A percentile compares a stretch with the other conserved stretches of the same genome.
These are phyloP conservation scores for Mesorhabditis belari DNA, from an alignment of 2,888 invertebrate genomes.

Conservation along the genomic window DNA sequence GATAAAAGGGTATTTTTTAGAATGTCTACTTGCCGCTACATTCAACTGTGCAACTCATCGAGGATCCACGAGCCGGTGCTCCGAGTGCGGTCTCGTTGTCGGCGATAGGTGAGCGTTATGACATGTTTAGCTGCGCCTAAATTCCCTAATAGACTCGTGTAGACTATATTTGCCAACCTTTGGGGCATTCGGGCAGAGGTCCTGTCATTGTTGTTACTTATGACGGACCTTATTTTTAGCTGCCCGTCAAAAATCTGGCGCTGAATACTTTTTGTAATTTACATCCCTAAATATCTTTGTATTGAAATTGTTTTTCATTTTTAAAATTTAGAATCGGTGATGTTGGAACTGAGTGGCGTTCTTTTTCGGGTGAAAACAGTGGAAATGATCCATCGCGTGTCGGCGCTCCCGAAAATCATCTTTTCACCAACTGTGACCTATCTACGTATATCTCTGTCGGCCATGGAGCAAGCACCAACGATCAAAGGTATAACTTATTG, in stretches of 20 bases:
- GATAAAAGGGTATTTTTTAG: no score
- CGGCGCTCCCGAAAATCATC: constrained; percentile 93
- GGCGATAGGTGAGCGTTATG: constrained; percentile 68
- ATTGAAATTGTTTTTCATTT: neutral
- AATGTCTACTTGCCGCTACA: constrained; percentile 76
- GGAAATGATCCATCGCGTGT: constrained; percentile 97
- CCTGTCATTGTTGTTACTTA: no score
- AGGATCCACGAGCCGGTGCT: constrained; percentile 97
- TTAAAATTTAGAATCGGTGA: constrained; percentile 78
- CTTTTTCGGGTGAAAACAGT: constrained; percentile 84
- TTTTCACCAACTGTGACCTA: constrained; percentile 87
- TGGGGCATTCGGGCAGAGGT: no score
- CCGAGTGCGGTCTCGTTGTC: constrained; percentile 97
- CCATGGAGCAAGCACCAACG: constrained; percentile 33
- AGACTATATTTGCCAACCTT: no score
- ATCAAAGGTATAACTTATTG: constrained; percentile 20
- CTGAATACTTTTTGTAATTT: no score
- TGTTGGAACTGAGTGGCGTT: constrained; percentile 98
- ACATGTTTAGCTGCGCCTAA: neutral
- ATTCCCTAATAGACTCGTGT: no score
- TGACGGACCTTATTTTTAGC: no score
- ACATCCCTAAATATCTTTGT: no score
- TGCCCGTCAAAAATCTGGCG: no score
- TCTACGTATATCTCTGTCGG: constrained; percentile 78
- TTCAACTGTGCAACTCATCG: constrained; percentile 88